These are phyloP conservation scores for Ochropleura leucogaster DNA, from an alignment of 2,888 invertebrate genomes.

Conservation along the genomic window DNA sequence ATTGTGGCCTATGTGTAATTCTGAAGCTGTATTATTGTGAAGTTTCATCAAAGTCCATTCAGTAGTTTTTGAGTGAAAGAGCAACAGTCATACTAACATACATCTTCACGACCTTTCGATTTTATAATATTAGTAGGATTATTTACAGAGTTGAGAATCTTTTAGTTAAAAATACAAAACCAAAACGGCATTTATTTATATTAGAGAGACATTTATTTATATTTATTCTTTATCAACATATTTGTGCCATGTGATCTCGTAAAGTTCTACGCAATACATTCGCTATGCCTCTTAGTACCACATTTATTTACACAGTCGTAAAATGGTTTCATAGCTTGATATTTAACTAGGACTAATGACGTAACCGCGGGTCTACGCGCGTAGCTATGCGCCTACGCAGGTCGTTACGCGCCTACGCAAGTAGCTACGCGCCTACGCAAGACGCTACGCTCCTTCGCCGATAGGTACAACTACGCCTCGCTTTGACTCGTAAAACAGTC, in stretches of 20 bases:
- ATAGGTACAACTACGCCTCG: background rate
- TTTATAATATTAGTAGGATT: no score
- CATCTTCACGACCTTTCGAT: no score
- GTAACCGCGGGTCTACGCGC: background rate
- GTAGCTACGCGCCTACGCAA: background rate
- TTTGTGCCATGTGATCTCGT: background rate
- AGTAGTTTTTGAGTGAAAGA: no score
- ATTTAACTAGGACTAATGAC: background rate
- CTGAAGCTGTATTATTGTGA: no score
- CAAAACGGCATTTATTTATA: background rate
- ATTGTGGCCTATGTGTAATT: no score
- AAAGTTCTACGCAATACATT: background rate
- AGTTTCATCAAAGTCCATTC: no score
- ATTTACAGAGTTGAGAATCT: background rate
- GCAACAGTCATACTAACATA: no score
- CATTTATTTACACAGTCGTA: background rate
- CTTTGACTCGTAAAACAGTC: background rate
- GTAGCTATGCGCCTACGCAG: conserved; percentile 2
- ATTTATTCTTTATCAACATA: background rate
- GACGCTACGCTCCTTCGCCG: background rate
- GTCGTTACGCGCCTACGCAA: background rate
- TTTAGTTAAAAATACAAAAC: background rate
- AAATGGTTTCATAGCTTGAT: background rate
- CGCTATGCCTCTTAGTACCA: background rate
- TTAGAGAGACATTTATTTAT: background rate